Percentiles rank a stretch among this genome's conserved stretches.
These are phyloP conservation scores for Campoplex capitator DNA, from an alignment of 2,888 invertebrate species.

Conservation along the genomic window DNA sequence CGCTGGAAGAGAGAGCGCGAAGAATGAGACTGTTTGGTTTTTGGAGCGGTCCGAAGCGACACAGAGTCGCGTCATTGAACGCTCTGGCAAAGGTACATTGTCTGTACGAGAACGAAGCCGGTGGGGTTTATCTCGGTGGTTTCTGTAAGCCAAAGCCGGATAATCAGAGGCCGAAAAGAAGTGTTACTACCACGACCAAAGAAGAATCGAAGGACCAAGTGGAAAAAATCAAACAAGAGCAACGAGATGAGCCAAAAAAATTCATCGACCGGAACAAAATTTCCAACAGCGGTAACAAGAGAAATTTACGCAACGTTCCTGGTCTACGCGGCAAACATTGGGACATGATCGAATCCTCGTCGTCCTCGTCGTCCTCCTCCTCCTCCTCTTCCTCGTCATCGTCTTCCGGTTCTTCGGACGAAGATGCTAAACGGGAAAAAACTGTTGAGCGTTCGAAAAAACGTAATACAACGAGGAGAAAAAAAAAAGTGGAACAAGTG, in stretches of 20 bases:
- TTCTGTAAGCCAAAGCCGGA: constrained; percentile 86
- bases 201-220: constrained; percentile 82
- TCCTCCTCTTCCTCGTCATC: constrained; percentile 78
- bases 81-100: constrained; percentile 96
- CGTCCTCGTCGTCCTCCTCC: constrained; percentile 85
- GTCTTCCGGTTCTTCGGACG: constrained; percentile 75
- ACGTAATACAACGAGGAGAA: constrained; percentile 77
- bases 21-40: constrained; percentile 88
- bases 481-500: constrained; percentile 84
- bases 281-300: constrained; percentile 86
- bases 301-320: constrained; percentile 90
- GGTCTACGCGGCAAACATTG: constrained; percentile 93
- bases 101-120: constrained; percentile 94
- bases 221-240: constrained; percentile 33
- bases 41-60: constrained; percentile 92
- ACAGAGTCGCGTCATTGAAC: constrained; percentile 95
- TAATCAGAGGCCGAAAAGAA: constrained; percentile 85
- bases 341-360: constrained; percentile 91
- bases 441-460: constrained; percentile 79
- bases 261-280: constrained; percentile 69
- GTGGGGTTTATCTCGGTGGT: constrained; percentile 88
- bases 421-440: constrained; percentile 78
- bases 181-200: constrained; percentile 56
- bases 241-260: constrained; percentile 69
- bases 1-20: constrained; percentile 80